Base-by-base conservation (phyloP, 2,797 vertebrate species). In the Pachyuromys duprasi region DNA sequence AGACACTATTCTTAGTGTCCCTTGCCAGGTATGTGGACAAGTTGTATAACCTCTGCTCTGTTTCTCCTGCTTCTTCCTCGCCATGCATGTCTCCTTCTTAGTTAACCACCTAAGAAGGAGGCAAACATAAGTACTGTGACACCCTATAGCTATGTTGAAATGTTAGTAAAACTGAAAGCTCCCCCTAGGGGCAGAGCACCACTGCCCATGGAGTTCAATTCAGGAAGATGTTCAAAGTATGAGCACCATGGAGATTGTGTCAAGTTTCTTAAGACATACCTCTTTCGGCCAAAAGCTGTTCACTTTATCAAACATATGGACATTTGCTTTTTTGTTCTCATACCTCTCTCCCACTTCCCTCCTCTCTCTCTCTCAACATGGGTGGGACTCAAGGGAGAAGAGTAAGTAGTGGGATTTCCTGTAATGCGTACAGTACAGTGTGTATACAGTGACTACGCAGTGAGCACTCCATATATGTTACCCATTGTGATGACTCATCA, bases 1-100 rank as follows among this genome's bases (percentile, higher is more conserved):
- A 22, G 5, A 11, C 14, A 2, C 0, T 9, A 26, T 60, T 42
- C 57, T 42, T 53, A 74, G 11, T 65, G 28, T 22, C 79, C 26
- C 5, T 12, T n/a, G 81, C 17, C 18, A 75, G 3, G 8, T 36
- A 72, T 18, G 28, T 0, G 0, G 3, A 53, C 42, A 88, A 28
- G 15, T 60, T 45, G 65, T 18, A 75, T 79, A 60, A 94, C 53
- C 15, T 83, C 36, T 45, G 45, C 74, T 28, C n/a, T 24, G 7
- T 31, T 39, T 42, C 8, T 60, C 14, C 42, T 20, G 14, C 55
- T 86, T 90, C 76, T 70, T 36, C 69, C 4, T 90, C 67, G 45
- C 12, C 53, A 36, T 1, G 5, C 0, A 0, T 39, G 9, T 39
- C 20, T 79, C 20, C 49, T 31, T 70, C n/a, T 60, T 74, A 75